A percentile compares a stretch with the other conserved stretches of the same genome.
Conservation (phyloP, 2,113 vertebrate species). For the Aphelocoma coerulescens region DNA sequence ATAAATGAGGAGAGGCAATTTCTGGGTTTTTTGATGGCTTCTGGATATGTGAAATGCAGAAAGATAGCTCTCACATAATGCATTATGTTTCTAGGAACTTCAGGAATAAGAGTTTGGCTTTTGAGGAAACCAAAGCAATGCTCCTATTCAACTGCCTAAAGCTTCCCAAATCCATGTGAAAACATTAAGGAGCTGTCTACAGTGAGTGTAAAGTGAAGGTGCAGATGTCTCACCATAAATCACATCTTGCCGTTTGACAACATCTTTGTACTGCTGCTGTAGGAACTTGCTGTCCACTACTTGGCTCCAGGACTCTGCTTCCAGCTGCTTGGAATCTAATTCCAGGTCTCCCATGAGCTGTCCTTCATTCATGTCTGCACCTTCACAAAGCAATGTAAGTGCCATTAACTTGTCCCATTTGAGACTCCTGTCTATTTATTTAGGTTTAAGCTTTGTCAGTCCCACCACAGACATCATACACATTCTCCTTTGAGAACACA, state of each 20-base stretch:
- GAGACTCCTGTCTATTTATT: not conserved
- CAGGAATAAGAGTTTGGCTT: not conserved
- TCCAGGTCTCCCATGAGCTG: conserved; percentile 96
- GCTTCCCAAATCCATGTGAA: not conserved
- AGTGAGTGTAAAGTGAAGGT: not conserved
- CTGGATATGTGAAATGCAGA: not conserved
- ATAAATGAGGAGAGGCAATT: not conserved
- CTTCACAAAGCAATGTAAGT: conserved; percentile 59
- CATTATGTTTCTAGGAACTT: not conserved
- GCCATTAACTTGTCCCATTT: not conserved
- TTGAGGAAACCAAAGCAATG: not conserved
- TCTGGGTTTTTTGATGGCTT: not conserved
- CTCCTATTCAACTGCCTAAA: not conserved
- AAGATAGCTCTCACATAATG: not conserved
- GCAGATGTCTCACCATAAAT: conserved; percentile 84
- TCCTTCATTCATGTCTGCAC: conserved; percentile 94
- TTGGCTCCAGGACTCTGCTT: conserved; percentile 94
- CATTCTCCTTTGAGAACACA: not conserved
- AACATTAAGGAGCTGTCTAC: not conserved
- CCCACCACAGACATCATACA: not conserved
- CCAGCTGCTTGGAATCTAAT: conserved; percentile 85
- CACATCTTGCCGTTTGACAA: conserved; percentile 92
- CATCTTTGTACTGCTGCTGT: conserved; percentile 86
- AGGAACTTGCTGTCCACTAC: conserved; percentile 86
- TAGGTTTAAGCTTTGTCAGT: not conserved